Percentiles rank a stretch among this genome's conserved stretches.
These are phyloP conservation scores for Hemibagrus guttatus DNA, from an alignment of 2,797 vertebrate species.

Conservation along the genomic window DNA sequence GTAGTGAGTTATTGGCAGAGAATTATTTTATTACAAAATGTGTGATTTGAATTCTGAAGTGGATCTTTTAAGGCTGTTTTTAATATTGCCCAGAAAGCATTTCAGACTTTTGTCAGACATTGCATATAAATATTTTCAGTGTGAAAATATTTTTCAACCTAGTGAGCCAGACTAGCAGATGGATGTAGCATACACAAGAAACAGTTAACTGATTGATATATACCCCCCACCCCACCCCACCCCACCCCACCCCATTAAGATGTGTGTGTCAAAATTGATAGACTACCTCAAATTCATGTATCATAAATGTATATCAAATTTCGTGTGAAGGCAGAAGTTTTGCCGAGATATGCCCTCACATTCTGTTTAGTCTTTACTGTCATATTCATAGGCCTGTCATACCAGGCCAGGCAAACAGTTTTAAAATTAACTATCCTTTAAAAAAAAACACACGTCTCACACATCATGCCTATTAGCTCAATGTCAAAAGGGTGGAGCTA, in stretches of 20 bases:
- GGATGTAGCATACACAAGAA: slow-evolving; percentile 5
- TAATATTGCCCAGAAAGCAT: not conserved
- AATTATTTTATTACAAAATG: not conserved
- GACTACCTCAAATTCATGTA: slow-evolving; percentile 19
- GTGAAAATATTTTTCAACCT: slow-evolving; percentile 32
- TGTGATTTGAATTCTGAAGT: slow-evolving; percentile 1
- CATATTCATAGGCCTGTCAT: not conserved
- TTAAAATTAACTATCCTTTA: not conserved
- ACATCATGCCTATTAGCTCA: slow-evolving; percentile 3
- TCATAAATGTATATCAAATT: slow-evolving; percentile 1
- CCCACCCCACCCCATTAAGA: not conserved
- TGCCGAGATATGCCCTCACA: not conserved
- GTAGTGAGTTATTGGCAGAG: not conserved
- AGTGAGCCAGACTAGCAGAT: not conserved
- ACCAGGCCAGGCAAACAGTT: not conserved
- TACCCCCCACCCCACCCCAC: not conserved
- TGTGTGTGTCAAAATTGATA: not conserved
- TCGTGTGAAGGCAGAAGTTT: not conserved
- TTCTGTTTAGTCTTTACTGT: slow-evolving; percentile 10
- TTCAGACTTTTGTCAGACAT: slow-evolving; percentile 5
- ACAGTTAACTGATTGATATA: not conserved
- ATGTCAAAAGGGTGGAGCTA: not conserved
- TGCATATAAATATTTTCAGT: slow-evolving; percentile 33
- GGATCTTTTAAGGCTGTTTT: slow-evolving; percentile 17
- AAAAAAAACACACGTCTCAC: not conserved